Evolutionary conservation across 2,797 vertebrate genomes (phyloP), one percentile per base, ranked within the genome.

Genomic region (Emydoidea blandingii): DNA sequence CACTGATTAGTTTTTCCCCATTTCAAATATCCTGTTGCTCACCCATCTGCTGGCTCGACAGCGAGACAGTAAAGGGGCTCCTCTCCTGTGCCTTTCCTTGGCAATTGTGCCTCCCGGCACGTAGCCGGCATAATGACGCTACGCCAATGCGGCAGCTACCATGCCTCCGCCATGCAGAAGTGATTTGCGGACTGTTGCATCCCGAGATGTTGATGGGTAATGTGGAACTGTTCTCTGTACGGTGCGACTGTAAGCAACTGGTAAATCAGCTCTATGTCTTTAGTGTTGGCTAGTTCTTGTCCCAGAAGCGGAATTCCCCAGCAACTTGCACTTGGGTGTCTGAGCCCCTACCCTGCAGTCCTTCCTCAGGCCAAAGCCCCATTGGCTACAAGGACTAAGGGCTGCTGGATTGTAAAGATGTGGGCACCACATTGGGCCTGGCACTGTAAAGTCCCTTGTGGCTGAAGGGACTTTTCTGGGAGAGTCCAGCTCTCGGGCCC

Each of bases 1-100:
- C 93, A 68, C 0, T 0, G 93, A 83, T 88, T 62, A 0, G 0
- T 49, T 8, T 59, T 84, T 74, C 72, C 56, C 56, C 76, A 5
- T 0, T 34, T 25, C 84, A 54, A 44, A 91, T 79, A 54, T 56
- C 92, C 37, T 1, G 1, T 1, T 4, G 50, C 25, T 29, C 34
- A 44, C 19, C 80, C 44, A 68, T 90, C 90, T 79, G 92, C 84
- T 81, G 95, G 78, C 79, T 52, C 49, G 44, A 44, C 1, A 7
- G 50, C 1, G 8, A 25, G 19, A 23, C 21, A 12, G 79, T 2
- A 3, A 53, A 52, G 2, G 12, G 34, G 52, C 3, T 14, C 50
- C 21, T 52, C 79, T 27, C 18, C 79, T 8, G 47, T 34, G n/a
- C 18, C 65, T 1, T 37, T n/a, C 62, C 62, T n/a, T n/a, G 44